phyloP scores from a whole-genome alignment of 1,140 invertebrate species.

The Magallana ariakensis region DNA sequence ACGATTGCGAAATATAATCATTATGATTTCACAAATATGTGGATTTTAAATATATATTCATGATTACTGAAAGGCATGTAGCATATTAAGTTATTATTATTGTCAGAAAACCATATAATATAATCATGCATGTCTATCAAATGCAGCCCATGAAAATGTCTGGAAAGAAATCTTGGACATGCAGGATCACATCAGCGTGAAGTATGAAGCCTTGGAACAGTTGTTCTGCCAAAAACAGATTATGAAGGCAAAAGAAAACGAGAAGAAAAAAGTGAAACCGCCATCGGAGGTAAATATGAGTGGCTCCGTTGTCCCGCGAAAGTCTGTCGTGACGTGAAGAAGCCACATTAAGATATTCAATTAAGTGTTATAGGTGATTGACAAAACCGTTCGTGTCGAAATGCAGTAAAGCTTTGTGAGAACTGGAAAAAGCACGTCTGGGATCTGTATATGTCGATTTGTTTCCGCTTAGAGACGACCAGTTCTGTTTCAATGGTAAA shows the following conservation, averaged over 20 bases:
- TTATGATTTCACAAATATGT: too few relatives aligned
- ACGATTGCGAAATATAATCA: too few relatives aligned
- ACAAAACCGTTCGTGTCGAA: not conserved
- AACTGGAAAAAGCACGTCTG: not conserved
- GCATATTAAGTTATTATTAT: too few relatives aligned
- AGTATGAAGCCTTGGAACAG: slow-evolving; percentile 76
- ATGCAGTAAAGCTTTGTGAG: not conserved
- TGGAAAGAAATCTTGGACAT: slow-evolving; percentile 93
- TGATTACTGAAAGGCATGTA: too few relatives aligned
- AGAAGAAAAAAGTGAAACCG: slow-evolving; percentile 75
- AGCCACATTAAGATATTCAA: not conserved
- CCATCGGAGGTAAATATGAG: slow-evolving; percentile 72
- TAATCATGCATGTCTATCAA: not conserved
- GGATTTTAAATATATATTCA: too few relatives aligned
- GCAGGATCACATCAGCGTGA: slow-evolving; percentile 85
- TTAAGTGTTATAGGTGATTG: not conserved
- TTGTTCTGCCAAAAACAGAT: slow-evolving; percentile 76
- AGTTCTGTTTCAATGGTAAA: not conserved
- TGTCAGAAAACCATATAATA: too few relatives aligned
- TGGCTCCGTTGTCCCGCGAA: not conserved
- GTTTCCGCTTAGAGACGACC: not conserved
- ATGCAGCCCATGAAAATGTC: slow-evolving; percentile 89
- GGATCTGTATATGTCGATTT: not conserved
- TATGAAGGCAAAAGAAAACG: slow-evolving; percentile 59
- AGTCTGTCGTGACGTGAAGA: not conserved